Evolutionary conservation across 2,113 vertebrate species (phyloP).

Genomic region (Engraulis encrasicolus): DNA sequence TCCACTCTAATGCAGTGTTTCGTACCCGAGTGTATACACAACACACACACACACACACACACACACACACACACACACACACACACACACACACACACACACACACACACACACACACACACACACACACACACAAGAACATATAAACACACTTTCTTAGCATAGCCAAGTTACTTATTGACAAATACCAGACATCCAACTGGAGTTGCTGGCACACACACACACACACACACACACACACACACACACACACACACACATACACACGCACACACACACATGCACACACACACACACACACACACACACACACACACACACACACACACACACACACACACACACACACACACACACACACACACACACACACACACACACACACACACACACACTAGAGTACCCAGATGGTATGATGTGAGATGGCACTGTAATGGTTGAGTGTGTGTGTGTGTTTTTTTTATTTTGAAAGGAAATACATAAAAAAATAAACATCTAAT

Average conservation of each 20-base stretch:
- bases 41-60: background rate
- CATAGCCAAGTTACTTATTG: background rate
- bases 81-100: background rate
- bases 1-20: background rate
- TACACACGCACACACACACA: too few relatives aligned
- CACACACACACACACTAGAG: background rate
- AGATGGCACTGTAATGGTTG: background rate
- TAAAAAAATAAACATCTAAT: slow-evolving; percentile 1
- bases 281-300: slow-evolving; percentile 24
- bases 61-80: background rate
- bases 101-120: background rate
- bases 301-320: slow-evolving; percentile 34
- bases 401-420: background rate
- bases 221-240: slow-evolving; percentile 32
- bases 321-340: slow-evolving; percentile 4
- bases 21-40: too few relatives aligned
- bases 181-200: background rate
- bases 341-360: too few relatives aligned
- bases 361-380: background rate
- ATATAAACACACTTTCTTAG: background rate
- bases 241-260: slow-evolving; percentile 25
- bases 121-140: background rate
- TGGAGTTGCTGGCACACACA: background rate
- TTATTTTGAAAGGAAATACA: background rate
- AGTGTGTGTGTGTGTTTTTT: background rate